Evolutionary conservation across 2,113 vertebrate species (phyloP).

Genomic region (Seriola rivoliana): DNA sequence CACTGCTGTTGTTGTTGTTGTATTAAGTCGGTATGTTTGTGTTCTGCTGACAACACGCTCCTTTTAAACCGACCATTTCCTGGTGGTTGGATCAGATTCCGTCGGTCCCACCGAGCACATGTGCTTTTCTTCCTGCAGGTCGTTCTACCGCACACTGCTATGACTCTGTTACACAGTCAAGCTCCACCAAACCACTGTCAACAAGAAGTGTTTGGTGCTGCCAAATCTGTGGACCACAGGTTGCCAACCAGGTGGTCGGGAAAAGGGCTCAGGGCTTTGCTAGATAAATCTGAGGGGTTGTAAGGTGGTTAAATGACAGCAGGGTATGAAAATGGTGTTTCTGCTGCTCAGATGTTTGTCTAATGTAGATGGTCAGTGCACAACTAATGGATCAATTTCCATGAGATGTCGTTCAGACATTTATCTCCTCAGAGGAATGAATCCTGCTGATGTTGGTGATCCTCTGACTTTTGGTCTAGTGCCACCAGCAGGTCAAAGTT

Average conservation of each 20-base stretch:
- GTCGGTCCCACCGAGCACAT: background rate
- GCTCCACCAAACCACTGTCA: background rate
- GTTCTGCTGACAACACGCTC: too few relatives aligned
- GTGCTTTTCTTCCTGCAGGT: background rate
- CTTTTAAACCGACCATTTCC: too few relatives aligned
- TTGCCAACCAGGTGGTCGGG: background rate
- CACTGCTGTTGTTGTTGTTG: too few relatives aligned
- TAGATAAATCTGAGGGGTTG: background rate
- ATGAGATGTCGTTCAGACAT: background rate
- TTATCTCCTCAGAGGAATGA: background rate
- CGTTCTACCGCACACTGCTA: background rate
- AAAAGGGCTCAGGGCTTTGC: too few relatives aligned
- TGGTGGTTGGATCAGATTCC: too few relatives aligned
- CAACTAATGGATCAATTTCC: background rate
- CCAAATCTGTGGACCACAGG: background rate
- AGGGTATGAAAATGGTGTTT: too few relatives aligned
- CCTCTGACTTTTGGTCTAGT: background rate
- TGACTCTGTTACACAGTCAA: background rate
- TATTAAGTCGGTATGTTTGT: too few relatives aligned
- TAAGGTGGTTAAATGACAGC: background rate
- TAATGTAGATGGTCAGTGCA: background rate
- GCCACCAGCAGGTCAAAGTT: too few relatives aligned
- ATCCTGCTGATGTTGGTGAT: background rate
- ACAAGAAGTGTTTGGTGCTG: background rate
- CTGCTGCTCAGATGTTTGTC: background rate